Conservation (phyloP, 2,888 invertebrate genomes). For the Psylliodes chrysocephalus region DNA sequence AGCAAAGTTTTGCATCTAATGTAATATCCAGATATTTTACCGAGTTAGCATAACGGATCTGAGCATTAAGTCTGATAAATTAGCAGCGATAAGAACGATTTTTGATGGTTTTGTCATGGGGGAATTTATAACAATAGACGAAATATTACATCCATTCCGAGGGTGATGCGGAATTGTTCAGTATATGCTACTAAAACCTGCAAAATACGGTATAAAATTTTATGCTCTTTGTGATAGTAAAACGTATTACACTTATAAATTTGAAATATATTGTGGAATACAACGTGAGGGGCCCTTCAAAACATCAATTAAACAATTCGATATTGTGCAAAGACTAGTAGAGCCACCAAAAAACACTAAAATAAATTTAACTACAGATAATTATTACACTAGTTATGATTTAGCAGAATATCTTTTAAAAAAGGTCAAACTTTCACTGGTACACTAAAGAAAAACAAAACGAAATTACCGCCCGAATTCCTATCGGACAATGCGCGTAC, state of each 20-base stretch:
- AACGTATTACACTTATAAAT: conserved; percentile 26
- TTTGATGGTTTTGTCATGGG: too few species aligned
- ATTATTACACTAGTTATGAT: conserved; percentile 37
- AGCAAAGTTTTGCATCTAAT: too few species aligned
- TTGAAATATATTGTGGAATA: conserved; percentile 26
- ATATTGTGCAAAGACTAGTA: conserved; percentile 40
- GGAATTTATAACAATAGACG: conserved; percentile 33
- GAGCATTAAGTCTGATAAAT: too few species aligned
- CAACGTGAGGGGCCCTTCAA: conserved; percentile 37
- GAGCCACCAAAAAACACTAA: conserved; percentile 40
- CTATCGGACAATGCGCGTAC: not conserved
- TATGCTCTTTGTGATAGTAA: conserved; percentile 33
- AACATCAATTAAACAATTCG: conserved; percentile 37
- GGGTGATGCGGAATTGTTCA: conserved; percentile 31
- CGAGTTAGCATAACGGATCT: too few species aligned
- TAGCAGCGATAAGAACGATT: too few species aligned
- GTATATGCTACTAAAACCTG: conserved; percentile 27
- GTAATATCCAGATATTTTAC: too few species aligned
- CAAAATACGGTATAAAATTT: conserved; percentile 30
- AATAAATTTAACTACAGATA: conserved; percentile 45
- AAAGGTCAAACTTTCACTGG: not conserved
- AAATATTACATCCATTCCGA: conserved; percentile 33
- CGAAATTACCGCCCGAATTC: not conserved
- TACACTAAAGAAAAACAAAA: not conserved
- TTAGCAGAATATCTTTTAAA: not conserved